A percentile compares a stretch with the other conserved stretches of the same genome.
Evolutionary conservation across 2,113 vertebrate species (phyloP).

Genomic region (Turdus rufiventris): DNA sequence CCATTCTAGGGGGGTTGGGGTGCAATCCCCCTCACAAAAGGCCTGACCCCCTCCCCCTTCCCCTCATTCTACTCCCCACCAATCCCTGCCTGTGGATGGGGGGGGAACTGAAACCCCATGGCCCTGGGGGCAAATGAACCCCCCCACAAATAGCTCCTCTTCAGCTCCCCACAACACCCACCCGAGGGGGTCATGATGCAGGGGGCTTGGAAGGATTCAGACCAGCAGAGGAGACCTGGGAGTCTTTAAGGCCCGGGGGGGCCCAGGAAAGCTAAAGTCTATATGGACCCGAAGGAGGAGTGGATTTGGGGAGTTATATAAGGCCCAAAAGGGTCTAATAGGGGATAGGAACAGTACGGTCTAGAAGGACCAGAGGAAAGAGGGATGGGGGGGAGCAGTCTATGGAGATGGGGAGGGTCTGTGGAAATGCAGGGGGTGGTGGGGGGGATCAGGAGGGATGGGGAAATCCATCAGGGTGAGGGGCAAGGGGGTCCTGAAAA

Average conservation of each 20-base stretch:
- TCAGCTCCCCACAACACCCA: neutral
- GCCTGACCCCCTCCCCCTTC: too few relatives aligned
- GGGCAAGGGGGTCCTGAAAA: neutral
- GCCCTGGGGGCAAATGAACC: neutral
- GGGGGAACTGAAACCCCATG: neutral
- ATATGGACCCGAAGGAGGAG: neutral
- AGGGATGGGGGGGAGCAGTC: neutral
- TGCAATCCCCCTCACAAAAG: neutral
- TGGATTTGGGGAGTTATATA: neutral
- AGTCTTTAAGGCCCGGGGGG: neutral
- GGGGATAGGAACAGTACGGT: neutral
- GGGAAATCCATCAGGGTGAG: neutral
- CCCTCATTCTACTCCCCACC: neutral
- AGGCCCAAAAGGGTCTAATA: neutral
- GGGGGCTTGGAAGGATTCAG: neutral
- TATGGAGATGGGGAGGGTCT: too few relatives aligned
- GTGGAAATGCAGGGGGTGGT: too few relatives aligned
- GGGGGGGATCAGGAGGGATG: neutral
- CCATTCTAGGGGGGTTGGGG: too few relatives aligned
- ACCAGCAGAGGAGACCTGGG: neutral
- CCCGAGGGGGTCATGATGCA: neutral
- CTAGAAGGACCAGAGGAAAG: neutral
- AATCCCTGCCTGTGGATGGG: neutral
- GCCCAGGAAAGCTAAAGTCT: neutral
- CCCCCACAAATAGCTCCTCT: neutral